Evolutionary conservation across 2,113 vertebrate species (phyloP), one percentile per base, ranked within the genome.

Genomic region (Tricholaema leucomelas): DNA sequence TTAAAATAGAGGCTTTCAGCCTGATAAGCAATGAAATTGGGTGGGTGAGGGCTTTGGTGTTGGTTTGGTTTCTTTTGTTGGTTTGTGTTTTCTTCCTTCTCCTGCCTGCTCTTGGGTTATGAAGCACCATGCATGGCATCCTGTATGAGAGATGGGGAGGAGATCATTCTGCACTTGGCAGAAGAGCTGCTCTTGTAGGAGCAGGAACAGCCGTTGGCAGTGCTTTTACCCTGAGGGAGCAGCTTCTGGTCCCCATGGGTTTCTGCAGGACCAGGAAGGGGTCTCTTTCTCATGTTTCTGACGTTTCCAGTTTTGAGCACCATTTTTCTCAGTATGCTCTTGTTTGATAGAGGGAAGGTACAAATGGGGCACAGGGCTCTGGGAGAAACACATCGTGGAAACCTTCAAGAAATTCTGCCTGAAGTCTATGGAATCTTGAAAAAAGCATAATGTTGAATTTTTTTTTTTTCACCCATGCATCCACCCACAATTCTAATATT

Each of bases 171-270:
- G 52, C 0, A 1, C 44, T 77, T 1, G 0, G 20, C 64, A 46
- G 77, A 65, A 46, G 36, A 42, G 48, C 50, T 38, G 80, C 31
- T 46, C 10, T 70, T 2, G 5, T 4, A 24, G 33, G 44, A 15
- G 14, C 16, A 10, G 33, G 35, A 19, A 35, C 17, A 0, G 0
- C 42, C 66, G 33, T 54, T 5, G 0, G 28, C 0, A 1, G 18
- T 54, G 3, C 19, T 67, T 87, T 77, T 36, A 54, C 18, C 23
- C 18, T 0, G 0, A 36, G 18, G 67, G 40, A 31, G 28, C 50
- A 74, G 48, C 24, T 67, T 27, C 33, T 46, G 31, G 8, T 59
- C 15, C 42, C 18, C 2, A 0, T 0, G 1, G 1, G 31, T 71
- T 71, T 77, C 58, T 38, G 25, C 69, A 60, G 63, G 17, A n/a